A percentile compares a stretch with the other conserved stretches of the same genome.
Evolutionary conservation across 2,113 vertebrate species (phyloP).

Genomic region (Poeciliopsis occidentalis): DNA sequence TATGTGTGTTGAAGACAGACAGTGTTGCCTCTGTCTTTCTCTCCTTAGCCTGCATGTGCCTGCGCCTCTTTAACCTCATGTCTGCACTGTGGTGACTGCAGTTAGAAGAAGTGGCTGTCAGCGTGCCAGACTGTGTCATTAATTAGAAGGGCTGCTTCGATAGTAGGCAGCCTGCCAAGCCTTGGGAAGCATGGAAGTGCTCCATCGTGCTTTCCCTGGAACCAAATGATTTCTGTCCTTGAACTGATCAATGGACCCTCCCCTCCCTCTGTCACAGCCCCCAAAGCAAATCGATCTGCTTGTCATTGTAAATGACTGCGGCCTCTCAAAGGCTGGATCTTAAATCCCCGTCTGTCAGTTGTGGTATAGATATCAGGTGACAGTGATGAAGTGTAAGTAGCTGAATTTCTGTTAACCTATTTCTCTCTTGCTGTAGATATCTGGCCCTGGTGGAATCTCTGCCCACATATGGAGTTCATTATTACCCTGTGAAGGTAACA

Average conservation of each 20-base stretch:
- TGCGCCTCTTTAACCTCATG: constrained; percentile 7
- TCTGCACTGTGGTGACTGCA: constrained; percentile 26
- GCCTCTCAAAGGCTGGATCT: constrained; percentile 46
- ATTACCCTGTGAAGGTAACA: constrained; percentile 96
- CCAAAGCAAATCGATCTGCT: constrained; percentile 60
- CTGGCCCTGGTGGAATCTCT: constrained; percentile 93
- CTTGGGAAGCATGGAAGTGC: constrained; percentile 24
- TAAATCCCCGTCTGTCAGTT: constrained; percentile 50
- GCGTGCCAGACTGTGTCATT: constrained; percentile 60
- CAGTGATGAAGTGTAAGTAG: constrained; percentile 56
- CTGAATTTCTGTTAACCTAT: constrained; percentile 44
- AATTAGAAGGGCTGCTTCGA: constrained; percentile 55
- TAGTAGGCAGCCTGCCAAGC: constrained; percentile 34
- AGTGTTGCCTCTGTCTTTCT: background rate
- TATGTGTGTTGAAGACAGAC: background rate
- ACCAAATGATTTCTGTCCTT: constrained; percentile 68
- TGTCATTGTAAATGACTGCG: constrained; percentile 56
- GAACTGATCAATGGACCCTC: constrained; percentile 66
- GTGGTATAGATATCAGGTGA: constrained; percentile 36
- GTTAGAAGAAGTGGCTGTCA: constrained; percentile 42
- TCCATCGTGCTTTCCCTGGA: constrained; percentile 40
- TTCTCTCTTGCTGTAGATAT: constrained; percentile 83
- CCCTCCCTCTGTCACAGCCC: constrained; percentile 47
- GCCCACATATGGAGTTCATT: constrained; percentile 97
- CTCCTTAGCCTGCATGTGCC: background rate